phyloP scores from a whole-genome alignment of 1,140 invertebrate genomes.

The Holcopasites calliopsidis region DNA sequence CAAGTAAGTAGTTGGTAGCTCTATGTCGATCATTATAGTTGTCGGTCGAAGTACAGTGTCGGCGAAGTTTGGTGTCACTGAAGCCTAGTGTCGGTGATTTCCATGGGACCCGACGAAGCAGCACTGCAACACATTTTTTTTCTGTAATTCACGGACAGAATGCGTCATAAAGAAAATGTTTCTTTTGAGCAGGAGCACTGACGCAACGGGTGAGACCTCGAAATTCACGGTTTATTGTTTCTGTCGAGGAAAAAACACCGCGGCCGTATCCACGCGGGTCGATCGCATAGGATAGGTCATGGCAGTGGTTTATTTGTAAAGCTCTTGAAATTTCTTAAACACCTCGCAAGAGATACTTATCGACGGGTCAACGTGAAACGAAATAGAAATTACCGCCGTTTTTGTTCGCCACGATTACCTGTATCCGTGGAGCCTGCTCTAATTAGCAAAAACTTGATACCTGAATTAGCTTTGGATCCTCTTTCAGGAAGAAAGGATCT shows the following conservation, averaged over 20 bases:
- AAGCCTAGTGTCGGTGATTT: no score
- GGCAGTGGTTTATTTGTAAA: conserved; percentile 66
- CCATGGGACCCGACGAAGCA: background rate
- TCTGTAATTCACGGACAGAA: conserved; percentile 3
- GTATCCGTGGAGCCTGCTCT: background rate
- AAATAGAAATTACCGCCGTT: background rate
- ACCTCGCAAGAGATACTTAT: conserved; percentile 26
- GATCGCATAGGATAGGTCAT: conserved; percentile 66
- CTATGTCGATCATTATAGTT: no score
- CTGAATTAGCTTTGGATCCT: no score
- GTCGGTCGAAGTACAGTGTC: no score
- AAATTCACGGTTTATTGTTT: conserved; percentile 68
- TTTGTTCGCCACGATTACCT: background rate
- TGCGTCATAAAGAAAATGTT: conserved; percentile 47
- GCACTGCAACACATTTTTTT: conserved; percentile 18
- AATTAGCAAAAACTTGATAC: no score
- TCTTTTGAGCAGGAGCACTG: conserved; percentile 38
- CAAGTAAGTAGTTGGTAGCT: no score
- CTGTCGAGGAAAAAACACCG: conserved; percentile 48
- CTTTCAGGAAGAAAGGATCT: background rate
- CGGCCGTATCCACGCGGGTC: conserved; percentile 38
- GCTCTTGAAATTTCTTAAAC: conserved; percentile 65
- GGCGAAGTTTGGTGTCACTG: no score
- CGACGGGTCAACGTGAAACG: conserved; percentile 2
- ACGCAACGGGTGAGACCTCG: conserved; percentile 34